Percentiles rank a stretch among this genome's conserved stretches.
These are phyloP conservation scores for Andrena bicolor DNA, from an alignment of 2,888 invertebrate genomes.

Conservation along the genomic window DNA sequence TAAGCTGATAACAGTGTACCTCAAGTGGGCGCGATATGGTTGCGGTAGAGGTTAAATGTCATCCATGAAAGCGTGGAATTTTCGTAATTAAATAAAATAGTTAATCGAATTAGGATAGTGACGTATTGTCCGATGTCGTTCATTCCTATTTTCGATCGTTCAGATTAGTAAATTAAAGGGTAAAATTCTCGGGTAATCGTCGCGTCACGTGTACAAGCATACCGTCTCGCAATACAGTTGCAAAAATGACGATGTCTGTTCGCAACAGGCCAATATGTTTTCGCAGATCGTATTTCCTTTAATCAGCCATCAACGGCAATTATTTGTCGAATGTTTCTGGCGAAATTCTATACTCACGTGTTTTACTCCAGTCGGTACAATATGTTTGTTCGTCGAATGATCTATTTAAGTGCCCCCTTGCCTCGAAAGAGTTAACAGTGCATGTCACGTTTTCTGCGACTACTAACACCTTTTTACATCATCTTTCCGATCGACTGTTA, in stretches of 20 bases:
- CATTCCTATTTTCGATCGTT: neutral
- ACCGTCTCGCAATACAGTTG: neutral
- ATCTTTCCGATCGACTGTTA: neutral
- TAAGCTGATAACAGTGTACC: neutral
- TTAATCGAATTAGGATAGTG: slow-evolving; percentile 33
- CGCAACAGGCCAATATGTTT: slow-evolving; percentile 16
- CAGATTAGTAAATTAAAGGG: neutral
- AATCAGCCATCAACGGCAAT: slow-evolving; percentile 11
- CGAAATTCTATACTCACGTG: slow-evolving; percentile 17
- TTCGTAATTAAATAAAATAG: slow-evolving; percentile 53
- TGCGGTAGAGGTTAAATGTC: slow-evolving; percentile 38
- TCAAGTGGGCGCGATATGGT: neutral
- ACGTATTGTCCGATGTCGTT: neutral
- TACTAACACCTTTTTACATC: neutral
- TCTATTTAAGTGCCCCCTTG: neutral
- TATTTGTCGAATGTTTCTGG: neutral
- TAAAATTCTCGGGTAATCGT: slow-evolving; percentile 14
- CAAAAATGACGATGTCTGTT: slow-evolving; percentile 29
- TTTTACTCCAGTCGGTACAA: slow-evolving; percentile 32
- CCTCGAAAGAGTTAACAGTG: neutral
- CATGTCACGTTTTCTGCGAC: neutral
- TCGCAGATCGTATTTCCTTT: slow-evolving; percentile 24
- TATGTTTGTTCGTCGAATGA: neutral
- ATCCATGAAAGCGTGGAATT: neutral
- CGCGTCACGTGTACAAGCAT: neutral